Base-by-base conservation (phyloP, 2,113 vertebrate species). In the Otis tarda region DNA sequence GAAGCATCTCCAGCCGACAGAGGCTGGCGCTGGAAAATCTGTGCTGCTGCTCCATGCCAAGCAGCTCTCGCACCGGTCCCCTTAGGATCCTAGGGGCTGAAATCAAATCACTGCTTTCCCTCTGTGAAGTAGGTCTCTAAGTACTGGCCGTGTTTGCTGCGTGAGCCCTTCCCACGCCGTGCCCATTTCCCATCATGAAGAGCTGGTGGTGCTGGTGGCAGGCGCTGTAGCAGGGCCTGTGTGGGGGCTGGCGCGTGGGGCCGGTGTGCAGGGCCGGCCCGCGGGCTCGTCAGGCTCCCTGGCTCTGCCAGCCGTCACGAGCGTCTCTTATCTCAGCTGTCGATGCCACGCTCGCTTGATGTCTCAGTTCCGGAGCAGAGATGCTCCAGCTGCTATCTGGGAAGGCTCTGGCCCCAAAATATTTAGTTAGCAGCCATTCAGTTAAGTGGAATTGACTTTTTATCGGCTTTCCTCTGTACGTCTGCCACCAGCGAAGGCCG, bases 381-480 rank as follows among this genome's bases (percentile, higher is more conserved):
- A 97, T 12, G 7, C 86, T 96, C 84, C 92, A 91, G 94, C 91
- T 87, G 94, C 96, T 97, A 69, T 93, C 96, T 95, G 85, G 87
- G 94, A 97, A 97, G 86, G 82, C 95, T 97, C 93, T 64, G 89
- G 95, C 96, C 98, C 98, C 97, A 95, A 98, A 99, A 99, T 99
- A 99, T 99, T 99, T 99, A 99, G 98, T 99, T 98, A 98, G 98
- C 98, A 98, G 98, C 98, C 98, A 98, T 99, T 99, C 98, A 97
- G 97, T 98, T 99, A 99, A 99, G 98, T 99, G 98, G 98, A 98
- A 99, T 99, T 99, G 99, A 99, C 99, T 99, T 99, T 98, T 99
- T 99, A 99, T 99, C 96, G 98, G 98, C 97, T 96, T 98, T 98
- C 97, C 98, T 98, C 98, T 98, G 96, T 97, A 97, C 92, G 94